phyloP scores from a whole-genome alignment of 1,140 invertebrate species.

The Pissodes strobi region DNA sequence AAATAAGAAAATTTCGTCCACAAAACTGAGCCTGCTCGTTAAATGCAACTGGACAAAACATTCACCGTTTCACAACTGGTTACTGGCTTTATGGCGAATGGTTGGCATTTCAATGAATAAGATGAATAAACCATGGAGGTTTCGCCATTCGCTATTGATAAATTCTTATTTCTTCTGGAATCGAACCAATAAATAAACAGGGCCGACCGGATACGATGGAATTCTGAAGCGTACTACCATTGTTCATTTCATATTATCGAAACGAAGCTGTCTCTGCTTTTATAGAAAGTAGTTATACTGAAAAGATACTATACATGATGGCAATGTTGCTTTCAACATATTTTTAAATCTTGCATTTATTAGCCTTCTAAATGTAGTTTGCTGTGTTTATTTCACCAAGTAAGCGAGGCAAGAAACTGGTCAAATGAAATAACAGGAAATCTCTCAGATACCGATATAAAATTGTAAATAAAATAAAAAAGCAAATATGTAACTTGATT shows the following conservation, averaged over 20 bases:
- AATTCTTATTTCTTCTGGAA: conserved; percentile 49
- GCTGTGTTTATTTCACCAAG: no score
- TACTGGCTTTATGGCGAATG: conserved; percentile 8
- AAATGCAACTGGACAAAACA: conserved; percentile 13
- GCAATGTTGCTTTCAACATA: no score
- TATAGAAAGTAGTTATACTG: conserved; percentile 35
- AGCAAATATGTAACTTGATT: no score
- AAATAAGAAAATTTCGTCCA: background rate
- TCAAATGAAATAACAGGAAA: no score
- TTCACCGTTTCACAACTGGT: conserved; percentile 26
- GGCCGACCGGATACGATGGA: conserved; percentile 42
- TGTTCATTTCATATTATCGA: conserved; percentile 51
- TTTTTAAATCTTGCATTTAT: no score
- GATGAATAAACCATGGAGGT: conserved; percentile 21
- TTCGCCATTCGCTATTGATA: conserved; percentile 48
- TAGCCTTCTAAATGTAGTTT: no score
- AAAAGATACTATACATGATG: no score
- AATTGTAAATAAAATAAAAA: no score
- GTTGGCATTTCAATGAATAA: conserved; percentile 22
- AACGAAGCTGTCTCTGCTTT: conserved; percentile 43
- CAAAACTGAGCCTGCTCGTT: conserved; percentile 11
- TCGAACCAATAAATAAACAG: conserved; percentile 47
- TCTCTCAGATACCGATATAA: no score
- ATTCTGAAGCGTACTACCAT: conserved; percentile 50
- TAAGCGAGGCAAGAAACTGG: no score